Evolutionary conservation across 1,140 invertebrate species (phyloP), one percentile per base, ranked within the genome.

Genomic region (Drosophila hydei): DNA sequence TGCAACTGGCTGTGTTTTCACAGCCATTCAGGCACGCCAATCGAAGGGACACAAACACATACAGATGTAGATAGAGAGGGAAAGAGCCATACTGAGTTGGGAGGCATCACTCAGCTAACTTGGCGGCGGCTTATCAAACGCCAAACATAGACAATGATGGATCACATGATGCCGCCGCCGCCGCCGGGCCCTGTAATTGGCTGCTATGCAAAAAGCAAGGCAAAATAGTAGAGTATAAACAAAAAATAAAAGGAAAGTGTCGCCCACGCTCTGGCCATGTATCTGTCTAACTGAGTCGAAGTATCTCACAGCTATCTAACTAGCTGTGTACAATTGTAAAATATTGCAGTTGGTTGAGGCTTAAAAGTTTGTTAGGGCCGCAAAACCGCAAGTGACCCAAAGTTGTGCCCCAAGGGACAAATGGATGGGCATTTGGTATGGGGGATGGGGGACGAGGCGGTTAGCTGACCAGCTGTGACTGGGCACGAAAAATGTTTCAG

Each of bases 1-100:
- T 90, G 89, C 88, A 90, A 88, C 89, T 90, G 77, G 80, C 74
- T 88, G 80, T 90, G 85, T 89, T 89, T 89, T 89, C 85, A 89
- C 85, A 89, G 85, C 85, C 85, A 89, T 89, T 89, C 85, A 89
- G 87, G 80, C 85, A 89, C 72, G 87, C 80, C 83, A 88, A 87
- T 87, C 83, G 83, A 87, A 87, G 83, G 83, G 78, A 81, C 83
- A 84, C 56, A 87, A 65, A 78, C 59, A 71, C 62, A 25, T 7
- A 70, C 56, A 71, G 25, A 59, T 33, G 45, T 14, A 52, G 9
- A 52, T 2, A 14, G 43, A 14, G 16, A 3, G 27, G 11, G 47
- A 9, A 14, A 11, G 16, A 18, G 56, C 9, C 21, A 30, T 43
- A 11, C 9, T 11, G 30, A 1, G 1, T 11, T 61, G 38, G 45